phyloP scores from a whole-genome alignment of 2,797 vertebrate genomes.

The Clarias pachynema region DNA sequence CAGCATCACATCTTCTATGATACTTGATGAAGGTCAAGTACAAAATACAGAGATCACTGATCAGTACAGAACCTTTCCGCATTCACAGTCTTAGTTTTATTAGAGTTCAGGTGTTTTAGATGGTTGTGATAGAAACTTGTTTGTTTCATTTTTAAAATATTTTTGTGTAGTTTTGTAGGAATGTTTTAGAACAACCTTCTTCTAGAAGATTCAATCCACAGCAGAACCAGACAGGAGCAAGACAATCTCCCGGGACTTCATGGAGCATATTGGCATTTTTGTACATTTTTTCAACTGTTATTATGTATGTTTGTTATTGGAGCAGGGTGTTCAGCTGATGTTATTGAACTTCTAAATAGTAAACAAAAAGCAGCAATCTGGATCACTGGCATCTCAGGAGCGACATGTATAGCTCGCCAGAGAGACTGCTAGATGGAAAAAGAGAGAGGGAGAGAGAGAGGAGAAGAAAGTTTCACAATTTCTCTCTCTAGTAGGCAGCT shows the following conservation, averaged over 20 bases:
- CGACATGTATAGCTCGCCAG: too few relatives aligned
- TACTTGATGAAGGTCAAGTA: neutral
- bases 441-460: too few relatives aligned
- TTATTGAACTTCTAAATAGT: neutral
- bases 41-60: neutral
- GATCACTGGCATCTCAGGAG: too few relatives aligned
- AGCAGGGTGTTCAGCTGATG: neutral
- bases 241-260: neutral
- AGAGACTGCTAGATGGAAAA: too few relatives aligned
- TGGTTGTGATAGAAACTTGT: neutral
- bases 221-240: neutral
- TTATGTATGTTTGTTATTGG: neutral
- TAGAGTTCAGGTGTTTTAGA: neutral
- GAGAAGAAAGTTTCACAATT: too few relatives aligned
- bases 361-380: neutral
- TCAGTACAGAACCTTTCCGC: neutral
- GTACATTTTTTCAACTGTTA: neutral
- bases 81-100: neutral
- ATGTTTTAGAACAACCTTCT: neutral
- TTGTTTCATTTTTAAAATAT: neutral
- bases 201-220: neutral
- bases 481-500: too few relatives aligned
- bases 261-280: neutral
- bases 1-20: neutral
- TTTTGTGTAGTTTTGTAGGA: neutral